Evolutionary conservation across 2,113 vertebrate species (phyloP), one percentile per base, ranked within the genome.

Genomic region (Phalacrocorax brasilianus): DNA sequence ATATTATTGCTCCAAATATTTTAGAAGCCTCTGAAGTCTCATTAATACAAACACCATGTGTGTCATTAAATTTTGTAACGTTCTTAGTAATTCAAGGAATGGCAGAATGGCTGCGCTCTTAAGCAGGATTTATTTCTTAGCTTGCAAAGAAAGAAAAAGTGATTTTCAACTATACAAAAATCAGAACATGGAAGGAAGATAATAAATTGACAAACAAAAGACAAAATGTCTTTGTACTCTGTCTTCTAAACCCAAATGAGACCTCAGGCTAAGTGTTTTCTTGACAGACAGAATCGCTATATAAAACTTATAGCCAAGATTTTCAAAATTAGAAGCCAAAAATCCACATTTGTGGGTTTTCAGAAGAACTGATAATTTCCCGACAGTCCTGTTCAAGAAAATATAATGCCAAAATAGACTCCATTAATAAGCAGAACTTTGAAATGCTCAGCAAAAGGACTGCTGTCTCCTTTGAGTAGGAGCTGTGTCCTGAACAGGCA

Each of bases 241-340:
- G 55, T 27, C 63, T 94, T 78, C 84, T 68, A 91, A 76, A 85
- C 55, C 79, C 73, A 83, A 86, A 70, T 50, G 83, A 94, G 68
- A 67, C 80, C 52, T 85, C 22, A 5, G 67, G 81, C 53, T 89
- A 81, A 91, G 80, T 27, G 80, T 73, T 95, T 86, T 95, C 95
- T 73, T 3, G 0, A 92, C 62, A 89, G 73, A 89, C 47, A 95
- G 44, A 89, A 86, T 38, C 6, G 2, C 65, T 55, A 23, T 30
- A 85, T 96, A 91, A 93, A 93, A 85, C 44, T 85, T 72, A 87
- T 38, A 81, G 96, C 76, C 92, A 95, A 80, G 42, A 77, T 71
- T 88, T 86, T 84, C 45, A 74, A 94, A 97, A 95, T 75, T 42
- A 85, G 66, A 92, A 75, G 91, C 83, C 91, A 92, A 93, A 96